A percentile compares a stretch with the other conserved stretches of the same genome.
phyloP scores from a whole-genome alignment of 2,888 invertebrate species.

The Cephus pygmeus region DNA sequence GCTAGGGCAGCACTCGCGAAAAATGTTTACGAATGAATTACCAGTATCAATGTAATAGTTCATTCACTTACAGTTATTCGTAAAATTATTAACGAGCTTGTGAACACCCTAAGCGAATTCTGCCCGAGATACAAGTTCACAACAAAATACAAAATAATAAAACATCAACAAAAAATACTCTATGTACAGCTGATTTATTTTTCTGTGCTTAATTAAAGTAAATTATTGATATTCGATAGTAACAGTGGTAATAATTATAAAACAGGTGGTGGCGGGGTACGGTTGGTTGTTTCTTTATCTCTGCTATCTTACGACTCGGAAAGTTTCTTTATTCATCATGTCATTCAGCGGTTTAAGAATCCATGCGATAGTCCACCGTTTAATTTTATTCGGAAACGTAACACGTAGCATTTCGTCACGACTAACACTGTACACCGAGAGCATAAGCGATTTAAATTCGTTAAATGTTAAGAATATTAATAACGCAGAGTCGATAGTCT shows the following conservation, averaged over 20 bases:
- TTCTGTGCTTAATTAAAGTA: constrained; percentile 42
- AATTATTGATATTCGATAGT: constrained; percentile 27
- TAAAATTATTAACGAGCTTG: not conserved
- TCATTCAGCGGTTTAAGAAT: constrained; percentile 51
- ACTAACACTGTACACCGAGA: not conserved
- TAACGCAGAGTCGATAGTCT: not conserved
- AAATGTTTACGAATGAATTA: not conserved
- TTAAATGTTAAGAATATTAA: not conserved
- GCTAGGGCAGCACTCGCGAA: not conserved
- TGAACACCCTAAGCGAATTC: not conserved
- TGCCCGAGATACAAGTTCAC: constrained; percentile 22
- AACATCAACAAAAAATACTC: constrained; percentile 58
- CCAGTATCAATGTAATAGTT: not conserved
- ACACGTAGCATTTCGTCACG: not conserved
- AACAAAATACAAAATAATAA: constrained; percentile 48
- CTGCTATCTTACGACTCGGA: not conserved
- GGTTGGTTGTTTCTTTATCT: not conserved
- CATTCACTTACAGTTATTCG: not conserved
- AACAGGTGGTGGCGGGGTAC: constrained; percentile 29
- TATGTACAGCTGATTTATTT: constrained; percentile 64
- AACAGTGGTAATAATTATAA: constrained; percentile 43
- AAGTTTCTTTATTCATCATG: constrained; percentile 18
- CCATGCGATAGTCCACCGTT: constrained; percentile 42
- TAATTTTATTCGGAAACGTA: constrained; percentile 3
- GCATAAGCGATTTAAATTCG: not conserved